These are phyloP conservation scores for Calliopsis andreniformis DNA, from an alignment of 1,140 invertebrate genomes.

Conservation along the genomic window DNA sequence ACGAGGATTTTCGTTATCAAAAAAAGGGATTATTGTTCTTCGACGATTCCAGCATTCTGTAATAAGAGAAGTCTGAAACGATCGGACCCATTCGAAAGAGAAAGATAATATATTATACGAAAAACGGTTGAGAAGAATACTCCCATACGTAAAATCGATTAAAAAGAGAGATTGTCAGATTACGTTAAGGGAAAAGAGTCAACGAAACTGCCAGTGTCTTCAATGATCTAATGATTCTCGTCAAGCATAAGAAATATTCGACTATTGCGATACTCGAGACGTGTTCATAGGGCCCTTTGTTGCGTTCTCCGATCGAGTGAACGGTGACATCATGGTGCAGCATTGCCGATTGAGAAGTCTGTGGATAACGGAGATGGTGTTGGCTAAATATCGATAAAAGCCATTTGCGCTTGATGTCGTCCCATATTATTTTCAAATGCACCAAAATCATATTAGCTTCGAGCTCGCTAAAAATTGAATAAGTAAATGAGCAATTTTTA, in stretches of 20 bases:
- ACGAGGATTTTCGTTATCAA: slow-evolving; percentile 4
- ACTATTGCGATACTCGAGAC: slow-evolving; percentile 19
- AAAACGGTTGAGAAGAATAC: not conserved
- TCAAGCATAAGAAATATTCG: slow-evolving; percentile 5
- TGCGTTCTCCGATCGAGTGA: slow-evolving; percentile 11
- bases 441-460: not conserved
- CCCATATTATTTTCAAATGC: not conserved
- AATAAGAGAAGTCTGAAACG: not conserved
- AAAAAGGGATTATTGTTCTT: not conserved
- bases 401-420: slow-evolving; percentile 18
- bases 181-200: not conserved
- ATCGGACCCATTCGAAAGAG: not conserved
- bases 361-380: slow-evolving; percentile 47
- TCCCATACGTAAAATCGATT: not conserved
- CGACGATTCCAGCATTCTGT: not conserved
- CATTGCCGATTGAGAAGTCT: slow-evolving; percentile 55
- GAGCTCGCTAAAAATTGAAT: not conserved
- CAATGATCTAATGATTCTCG: not conserved
- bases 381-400: slow-evolving; percentile 39
- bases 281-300: slow-evolving; percentile 9
- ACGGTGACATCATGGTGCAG: slow-evolving; percentile 53
- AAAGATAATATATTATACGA: not conserved
- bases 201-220: slow-evolving; percentile 33
- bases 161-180: not conserved
- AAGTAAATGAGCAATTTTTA: slow-evolving; percentile 8